Evolutionary conservation across 2,888 invertebrate genomes (phyloP).

Genomic region (Candidula unifasciata): DNA sequence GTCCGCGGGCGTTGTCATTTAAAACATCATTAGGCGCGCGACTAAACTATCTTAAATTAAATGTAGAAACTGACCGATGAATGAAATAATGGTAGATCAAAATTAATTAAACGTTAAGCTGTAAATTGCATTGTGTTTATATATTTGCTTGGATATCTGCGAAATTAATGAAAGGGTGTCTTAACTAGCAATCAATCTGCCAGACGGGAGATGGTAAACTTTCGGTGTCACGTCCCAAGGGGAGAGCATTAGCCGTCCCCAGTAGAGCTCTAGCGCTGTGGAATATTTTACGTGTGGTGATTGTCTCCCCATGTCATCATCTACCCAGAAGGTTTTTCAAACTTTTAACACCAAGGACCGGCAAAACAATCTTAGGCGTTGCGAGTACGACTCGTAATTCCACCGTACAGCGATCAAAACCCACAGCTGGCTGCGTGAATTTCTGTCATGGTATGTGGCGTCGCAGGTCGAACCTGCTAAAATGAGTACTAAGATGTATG

Average conservation of each 20-base stretch:
- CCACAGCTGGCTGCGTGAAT: no score
- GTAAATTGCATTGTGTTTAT: not conserved
- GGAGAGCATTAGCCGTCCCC: not conserved
- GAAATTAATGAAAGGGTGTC: not conserved
- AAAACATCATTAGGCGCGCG: not conserved
- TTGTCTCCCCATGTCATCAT: not conserved
- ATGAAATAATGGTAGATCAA: no score
- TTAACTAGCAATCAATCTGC: conserved; percentile 23
- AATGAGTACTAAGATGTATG: no score
- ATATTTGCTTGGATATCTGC: not conserved
- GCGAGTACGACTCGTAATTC: no score
- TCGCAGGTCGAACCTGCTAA: no score
- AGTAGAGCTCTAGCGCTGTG: not conserved
- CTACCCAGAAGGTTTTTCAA: no score
- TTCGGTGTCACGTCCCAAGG: not conserved
- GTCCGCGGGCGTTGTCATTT: not conserved
- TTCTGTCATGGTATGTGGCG: no score
- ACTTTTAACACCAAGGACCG: no score
- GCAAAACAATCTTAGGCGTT: no score
- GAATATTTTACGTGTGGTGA: not conserved
- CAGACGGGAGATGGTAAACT: not conserved
- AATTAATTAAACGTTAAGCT: not conserved
- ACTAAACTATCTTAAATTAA: conserved; percentile 15
- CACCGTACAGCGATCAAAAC: no score
- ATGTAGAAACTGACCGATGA: not conserved